Base-by-base conservation (phyloP, 2,113 vertebrate species). In the Scophthalmus maximus region DNA sequence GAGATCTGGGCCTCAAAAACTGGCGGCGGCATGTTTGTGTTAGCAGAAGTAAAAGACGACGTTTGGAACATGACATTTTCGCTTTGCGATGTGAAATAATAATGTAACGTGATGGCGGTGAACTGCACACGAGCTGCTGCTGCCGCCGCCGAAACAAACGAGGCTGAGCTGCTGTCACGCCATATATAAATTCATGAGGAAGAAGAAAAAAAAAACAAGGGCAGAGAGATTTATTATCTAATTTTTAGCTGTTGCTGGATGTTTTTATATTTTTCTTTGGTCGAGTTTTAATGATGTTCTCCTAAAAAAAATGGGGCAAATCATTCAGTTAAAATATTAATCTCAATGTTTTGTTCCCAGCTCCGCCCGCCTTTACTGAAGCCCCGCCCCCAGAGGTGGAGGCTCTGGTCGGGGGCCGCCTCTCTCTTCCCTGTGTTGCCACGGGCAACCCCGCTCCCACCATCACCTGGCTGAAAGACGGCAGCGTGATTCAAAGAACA, bases 381-480 rank as follows among this genome's bases (percentile, higher is more conserved):
- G 93, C 92, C 0, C 95, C 96, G 1, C 95, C 96, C 0, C 82
- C 92, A 0, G 88, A 89, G 0, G 40, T 96, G 6, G 96, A 99
- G 82, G 92, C 93, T 36, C 81, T 91, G 58, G 92, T 94, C 34
- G 92, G 75, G 62, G 91, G 90, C 56, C 25, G 82, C 0, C 69
- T 97, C 30, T 92, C 90, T 10, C 92, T 99, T 34, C 78, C 88
- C 44, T 99, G 97, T 64, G 88, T 86, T 1, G 96, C 95, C 22
- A 73, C 36, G 0, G 97, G 97, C 78, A 97, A 95, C 85, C 97
- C 97, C 0, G 81, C 90, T 32, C 97, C 97, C 0, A 81, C 81
- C 1, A 89, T 98, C 63, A 90, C 89, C 63, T 99, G 97, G 97
- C 89, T 93, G 67, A 95, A 95, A 69, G 92, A 93, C 0, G 93